These are phyloP conservation scores for Tachysurus vachellii DNA, from an alignment of 2,113 vertebrate genomes.

Conservation along the genomic window DNA sequence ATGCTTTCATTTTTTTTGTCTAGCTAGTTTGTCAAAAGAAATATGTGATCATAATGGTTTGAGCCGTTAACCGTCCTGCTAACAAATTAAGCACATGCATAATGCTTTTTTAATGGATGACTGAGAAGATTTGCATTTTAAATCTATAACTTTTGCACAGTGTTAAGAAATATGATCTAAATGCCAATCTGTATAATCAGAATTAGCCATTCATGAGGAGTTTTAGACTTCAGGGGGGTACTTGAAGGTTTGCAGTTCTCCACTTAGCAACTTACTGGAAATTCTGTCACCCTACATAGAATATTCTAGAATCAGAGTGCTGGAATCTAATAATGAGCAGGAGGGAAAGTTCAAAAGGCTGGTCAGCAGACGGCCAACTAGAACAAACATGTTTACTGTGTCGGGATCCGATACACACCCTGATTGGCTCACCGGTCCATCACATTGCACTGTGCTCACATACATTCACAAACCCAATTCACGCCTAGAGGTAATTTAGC, in stretches of 20 bases:
- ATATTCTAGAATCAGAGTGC: slow-evolving; percentile 48
- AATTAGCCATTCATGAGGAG: background rate
- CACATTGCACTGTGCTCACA: background rate
- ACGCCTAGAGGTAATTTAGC: background rate
- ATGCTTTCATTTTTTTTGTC: background rate
- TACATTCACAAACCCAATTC: background rate
- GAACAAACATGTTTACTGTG: background rate
- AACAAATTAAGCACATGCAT: background rate
- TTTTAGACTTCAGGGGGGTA: background rate
- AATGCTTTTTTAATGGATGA: background rate
- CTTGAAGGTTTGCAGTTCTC: background rate
- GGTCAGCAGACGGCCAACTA: background rate
- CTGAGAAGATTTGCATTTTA: background rate
- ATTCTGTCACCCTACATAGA: slow-evolving; percentile 64
- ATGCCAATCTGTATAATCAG: background rate
- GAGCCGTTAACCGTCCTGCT: background rate
- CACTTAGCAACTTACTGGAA: slow-evolving; percentile 64
- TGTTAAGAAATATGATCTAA: background rate
- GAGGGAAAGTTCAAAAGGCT: slow-evolving; percentile 11
- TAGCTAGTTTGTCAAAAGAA: background rate
- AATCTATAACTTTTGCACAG: background rate
- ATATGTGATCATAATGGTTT: background rate
- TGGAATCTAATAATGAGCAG: background rate
- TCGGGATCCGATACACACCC: background rate
- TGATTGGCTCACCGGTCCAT: background rate